Percentiles rank a stretch among this genome's conserved stretches.
phyloP scores from a whole-genome alignment of 2,888 invertebrate species.

The Silvanus unidentatus region DNA sequence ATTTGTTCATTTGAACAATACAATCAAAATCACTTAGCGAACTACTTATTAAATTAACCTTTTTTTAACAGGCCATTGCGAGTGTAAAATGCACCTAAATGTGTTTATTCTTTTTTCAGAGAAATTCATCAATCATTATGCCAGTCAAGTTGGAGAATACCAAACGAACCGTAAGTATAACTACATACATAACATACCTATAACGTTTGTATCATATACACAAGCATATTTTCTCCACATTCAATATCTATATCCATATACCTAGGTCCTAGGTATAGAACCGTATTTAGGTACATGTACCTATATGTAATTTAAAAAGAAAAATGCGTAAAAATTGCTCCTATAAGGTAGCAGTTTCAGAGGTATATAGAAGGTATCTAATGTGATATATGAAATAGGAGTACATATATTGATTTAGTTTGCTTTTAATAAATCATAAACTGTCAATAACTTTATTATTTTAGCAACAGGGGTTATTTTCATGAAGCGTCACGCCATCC shows the following conservation, averaged over 20 bases:
- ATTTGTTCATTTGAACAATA: too few species aligned
- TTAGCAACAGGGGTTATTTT: conserved; percentile 28
- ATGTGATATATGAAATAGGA: conserved; percentile 34
- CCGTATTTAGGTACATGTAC: conserved; percentile 1
- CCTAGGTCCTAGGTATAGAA: conserved; percentile 3
- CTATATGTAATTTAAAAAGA: conserved; percentile 7
- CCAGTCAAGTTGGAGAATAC: conserved; percentile 37
- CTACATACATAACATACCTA: conserved; percentile 17
- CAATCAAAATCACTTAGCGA: too few species aligned
- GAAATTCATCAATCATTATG: conserved; percentile 41
- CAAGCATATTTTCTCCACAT: neutral
- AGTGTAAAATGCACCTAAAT: too few species aligned
- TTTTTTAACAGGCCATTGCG: too few species aligned
- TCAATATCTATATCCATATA: neutral
- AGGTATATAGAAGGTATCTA: too few species aligned
- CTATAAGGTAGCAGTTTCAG: too few species aligned
- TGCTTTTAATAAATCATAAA: conserved; percentile 38
- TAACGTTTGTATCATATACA: too few species aligned
- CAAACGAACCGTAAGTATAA: conserved; percentile 41
- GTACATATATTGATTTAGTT: conserved; percentile 38
- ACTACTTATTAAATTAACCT: too few species aligned
- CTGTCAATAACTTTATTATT: conserved; percentile 42
- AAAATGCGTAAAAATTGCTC: conserved; percentile 7
- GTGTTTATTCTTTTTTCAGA: conserved; percentile 31
- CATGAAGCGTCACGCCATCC: conserved; percentile 13